Conservation (phyloP, 2,797 vertebrate genomes). For the Sebastolobus alascanus region DNA sequence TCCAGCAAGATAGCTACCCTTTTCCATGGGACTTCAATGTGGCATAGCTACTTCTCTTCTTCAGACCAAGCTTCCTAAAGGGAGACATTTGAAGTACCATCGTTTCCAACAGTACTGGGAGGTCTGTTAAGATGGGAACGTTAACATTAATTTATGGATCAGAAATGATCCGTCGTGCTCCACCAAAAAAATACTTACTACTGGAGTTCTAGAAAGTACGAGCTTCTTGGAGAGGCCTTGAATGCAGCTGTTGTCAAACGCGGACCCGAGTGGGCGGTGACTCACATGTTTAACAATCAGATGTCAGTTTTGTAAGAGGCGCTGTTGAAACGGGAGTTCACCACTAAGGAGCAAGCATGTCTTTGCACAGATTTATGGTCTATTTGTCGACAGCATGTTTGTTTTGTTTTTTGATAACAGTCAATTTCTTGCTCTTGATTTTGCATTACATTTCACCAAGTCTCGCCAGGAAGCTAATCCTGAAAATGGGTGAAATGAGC, state of each 20-base stretch:
- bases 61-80: not conserved
- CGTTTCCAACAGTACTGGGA: not conserved
- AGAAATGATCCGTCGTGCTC: not conserved
- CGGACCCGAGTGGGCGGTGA: constrained; percentile 28
- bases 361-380: constrained; percentile 48
- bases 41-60: too few relatives aligned
- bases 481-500: constrained; percentile 79
- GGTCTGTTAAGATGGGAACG: not conserved
- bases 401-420: constrained; percentile 20
- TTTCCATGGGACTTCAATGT: too few relatives aligned
- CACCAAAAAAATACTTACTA: not conserved
- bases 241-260: constrained; percentile 52
- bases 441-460: constrained; percentile 83
- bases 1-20: too few relatives aligned
- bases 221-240: constrained; percentile 19
- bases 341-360: constrained; percentile 51
- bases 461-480: constrained; percentile 78
- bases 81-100: not conserved
- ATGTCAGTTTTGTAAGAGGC: not conserved
- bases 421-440: constrained; percentile 34
- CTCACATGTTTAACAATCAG: not conserved
- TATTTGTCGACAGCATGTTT: constrained; percentile 36
- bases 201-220: constrained; percentile 12
- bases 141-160: too few relatives aligned
- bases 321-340: too few relatives aligned